These are phyloP conservation scores for Danio choprae DNA, from an alignment of 2,797 vertebrate species.

Conservation along the genomic window DNA sequence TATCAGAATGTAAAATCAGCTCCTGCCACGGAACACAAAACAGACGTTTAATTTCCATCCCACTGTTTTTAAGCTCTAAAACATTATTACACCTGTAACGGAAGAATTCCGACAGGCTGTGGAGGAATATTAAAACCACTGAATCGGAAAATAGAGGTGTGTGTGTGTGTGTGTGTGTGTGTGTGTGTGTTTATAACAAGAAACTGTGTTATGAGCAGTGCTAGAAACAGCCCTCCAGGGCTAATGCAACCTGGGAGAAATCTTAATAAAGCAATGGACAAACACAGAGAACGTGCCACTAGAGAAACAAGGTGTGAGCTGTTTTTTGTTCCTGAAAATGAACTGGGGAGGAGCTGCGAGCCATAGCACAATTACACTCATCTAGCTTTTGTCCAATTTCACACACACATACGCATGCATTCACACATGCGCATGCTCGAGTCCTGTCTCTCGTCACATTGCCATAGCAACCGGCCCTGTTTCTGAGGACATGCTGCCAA, in stretches of 20 bases:
- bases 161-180: neutral
- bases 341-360: slow-evolving; percentile 21
- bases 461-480: slow-evolving; percentile 70
- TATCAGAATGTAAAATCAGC: slow-evolving; percentile 30
- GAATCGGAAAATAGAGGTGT: slow-evolving; percentile 4
- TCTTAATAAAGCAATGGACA: slow-evolving; percentile 11
- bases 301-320: slow-evolving; percentile 22
- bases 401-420: slow-evolving; percentile 3
- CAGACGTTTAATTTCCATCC: slow-evolving; percentile 15
- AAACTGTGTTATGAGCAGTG: slow-evolving; percentile 12
- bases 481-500: slow-evolving; percentile 62
- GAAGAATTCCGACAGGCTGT: slow-evolving; percentile 1
- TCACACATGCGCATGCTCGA: neutral
- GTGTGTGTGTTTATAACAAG: slow-evolving; percentile 14
- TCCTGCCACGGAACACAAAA: slow-evolving; percentile 32
- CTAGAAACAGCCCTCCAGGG: slow-evolving; percentile 15
- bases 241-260: slow-evolving; percentile 2
- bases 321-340: slow-evolving; percentile 5
- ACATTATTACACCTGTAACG: slow-evolving; percentile 10
- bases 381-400: slow-evolving; percentile 46
- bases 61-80: slow-evolving; percentile 26
- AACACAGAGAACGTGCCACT: slow-evolving; percentile 14
- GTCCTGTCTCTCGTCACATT: slow-evolving; percentile 56
- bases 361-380: slow-evolving; percentile 24
- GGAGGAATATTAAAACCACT: neutral